Evolutionary conservation across 1,140 invertebrate species (phyloP), one percentile per base, ranked within the genome.

Genomic region (Dendroctonus valens): DNA sequence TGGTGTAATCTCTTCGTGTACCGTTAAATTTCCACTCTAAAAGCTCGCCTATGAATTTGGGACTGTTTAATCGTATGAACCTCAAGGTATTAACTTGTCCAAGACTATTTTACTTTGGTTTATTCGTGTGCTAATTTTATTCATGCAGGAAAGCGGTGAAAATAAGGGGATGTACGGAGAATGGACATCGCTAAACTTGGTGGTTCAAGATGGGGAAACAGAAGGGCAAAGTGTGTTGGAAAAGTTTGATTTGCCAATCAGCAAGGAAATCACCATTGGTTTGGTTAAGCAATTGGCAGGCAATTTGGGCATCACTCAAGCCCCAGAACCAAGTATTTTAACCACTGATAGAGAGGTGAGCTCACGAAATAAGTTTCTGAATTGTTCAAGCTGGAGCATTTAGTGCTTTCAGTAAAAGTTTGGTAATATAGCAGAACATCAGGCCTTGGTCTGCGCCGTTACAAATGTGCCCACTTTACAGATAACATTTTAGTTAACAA

Each of bases 81-180:
- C 80, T 84, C 70, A 87, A 87, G 82, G 87, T 87, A 80, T 76
- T n/a, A 9, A 40, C 26, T 46, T 37, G 7, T 55, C 7, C 9
- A 42, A n/a, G 12, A 9, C 12, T 14, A 11, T 42, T 8, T 6
- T 11, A 12, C 41, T 50, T 58, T 12, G 11, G 6, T 40, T 53
- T 70, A 40, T 42, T 58, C 62, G 58, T 58, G 11, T 69, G 46
- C 11, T 53, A 59, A 51, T 67, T 55, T 55, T 41, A 15, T 15
- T 52, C n/a, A 5, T 40, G n/a, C 65, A 86, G 84, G 81, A 81
- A 66, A 77, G 75, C 62, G 72, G 70, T 57, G 76, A 80, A 71
- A 76, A 77, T 75, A 86, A 86, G 80, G 86, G 85, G 71, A 92
- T 93, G 91, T 93, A 92, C 83, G 87, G 87, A 71, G 91, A 93